These are phyloP conservation scores for Ferdinandea cuprea DNA, from an alignment of 2,888 invertebrate genomes.

Conservation along the genomic window DNA sequence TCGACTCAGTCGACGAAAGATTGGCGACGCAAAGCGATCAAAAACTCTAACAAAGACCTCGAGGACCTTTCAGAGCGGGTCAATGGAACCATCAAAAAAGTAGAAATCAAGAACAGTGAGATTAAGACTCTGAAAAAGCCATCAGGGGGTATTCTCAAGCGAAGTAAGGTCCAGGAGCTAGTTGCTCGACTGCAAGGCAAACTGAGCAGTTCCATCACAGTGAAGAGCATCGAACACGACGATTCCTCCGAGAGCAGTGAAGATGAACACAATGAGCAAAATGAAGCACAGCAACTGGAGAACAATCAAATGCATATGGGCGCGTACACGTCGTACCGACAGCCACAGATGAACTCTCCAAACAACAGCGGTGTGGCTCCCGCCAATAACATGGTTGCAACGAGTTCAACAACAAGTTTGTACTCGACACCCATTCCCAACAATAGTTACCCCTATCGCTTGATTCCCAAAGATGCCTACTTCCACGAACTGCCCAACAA, in stretches of 20 bases:
- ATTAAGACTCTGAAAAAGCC: conserved; percentile 78
- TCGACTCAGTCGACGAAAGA: conserved; percentile 56
- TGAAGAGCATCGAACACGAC: conserved; percentile 48
- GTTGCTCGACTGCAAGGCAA: conserved; percentile 79
- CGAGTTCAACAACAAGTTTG: conserved; percentile 38
- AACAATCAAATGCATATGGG: conserved; percentile 63
- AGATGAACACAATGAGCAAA: conserved; percentile 82
- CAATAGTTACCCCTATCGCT: conserved; percentile 76
- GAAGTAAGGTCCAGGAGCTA: conserved; percentile 78
- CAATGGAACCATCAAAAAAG: conserved; percentile 72
- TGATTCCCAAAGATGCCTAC: conserved; percentile 86
- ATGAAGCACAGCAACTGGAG: conserved; percentile 53
- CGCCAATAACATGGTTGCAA: conserved; percentile 53
- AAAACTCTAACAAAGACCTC: conserved; percentile 60
- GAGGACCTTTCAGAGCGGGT: conserved; percentile 55
- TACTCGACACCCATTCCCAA: conserved; percentile 59
- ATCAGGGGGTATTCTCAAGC: conserved; percentile 70
- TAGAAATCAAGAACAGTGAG: conserved; percentile 77
- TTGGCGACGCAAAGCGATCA: conserved; percentile 66
- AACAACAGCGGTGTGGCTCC: conserved; percentile 44
- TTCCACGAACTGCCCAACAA: conserved; percentile 86
- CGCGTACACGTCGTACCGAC: conserved; percentile 60
- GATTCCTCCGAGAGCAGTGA: conserved; percentile 85
- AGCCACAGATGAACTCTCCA: conserved; percentile 64
- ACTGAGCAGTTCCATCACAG: conserved; percentile 66